Evolutionary conservation across 2,888 invertebrate genomes (phyloP), one percentile per base, ranked within the genome.

Genomic region (Lacanobia oleracea): DNA sequence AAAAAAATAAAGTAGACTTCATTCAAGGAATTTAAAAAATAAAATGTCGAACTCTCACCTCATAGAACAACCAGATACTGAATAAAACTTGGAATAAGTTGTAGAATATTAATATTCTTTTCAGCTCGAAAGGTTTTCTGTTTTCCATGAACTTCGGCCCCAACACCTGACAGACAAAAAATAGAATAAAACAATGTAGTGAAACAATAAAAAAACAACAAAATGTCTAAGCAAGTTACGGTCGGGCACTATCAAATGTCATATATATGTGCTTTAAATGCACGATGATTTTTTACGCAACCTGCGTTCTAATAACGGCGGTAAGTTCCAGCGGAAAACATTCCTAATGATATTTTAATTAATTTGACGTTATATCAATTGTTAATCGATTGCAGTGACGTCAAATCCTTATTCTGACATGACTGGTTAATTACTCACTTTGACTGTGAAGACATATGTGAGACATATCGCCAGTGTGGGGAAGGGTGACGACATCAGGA

Each of bases 141-240:
- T 98, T 97, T 90, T 97, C 97, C 99, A 99, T 99, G 43, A 98
- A 90, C 88, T 97, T 97, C 50, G 98, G 98, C 3, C 99, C 98
- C 75, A 97, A 88, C 71, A 97, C 96, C 97, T 97, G 91, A 56
- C 90, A 91, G 54, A 77, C 78, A 73, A 23, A 60, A n/a, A 27
- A 60, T 16, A 27, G 7, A 61, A 50, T 27, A 1, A 1, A 18
- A 18, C 18, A 57, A 43, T 66, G 10, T 16, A 60, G 45, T 53
- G 48, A 67, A 66, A 72, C 37, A 70, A 56, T 43, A 57, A 61
- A 53, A 67, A 63, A 51, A 9, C n/a, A n/a, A 43, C 3, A 33
- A 61, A 48, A 56, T 50, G 9, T 75, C 68, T 63, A 65, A 62
- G 66, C 12, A 68, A 68, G 10, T 62, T 48, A 53, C 37, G 14